Base-by-base conservation (phyloP, 1,140 invertebrate genomes). In the Doryteuthis pealeii region DNA sequence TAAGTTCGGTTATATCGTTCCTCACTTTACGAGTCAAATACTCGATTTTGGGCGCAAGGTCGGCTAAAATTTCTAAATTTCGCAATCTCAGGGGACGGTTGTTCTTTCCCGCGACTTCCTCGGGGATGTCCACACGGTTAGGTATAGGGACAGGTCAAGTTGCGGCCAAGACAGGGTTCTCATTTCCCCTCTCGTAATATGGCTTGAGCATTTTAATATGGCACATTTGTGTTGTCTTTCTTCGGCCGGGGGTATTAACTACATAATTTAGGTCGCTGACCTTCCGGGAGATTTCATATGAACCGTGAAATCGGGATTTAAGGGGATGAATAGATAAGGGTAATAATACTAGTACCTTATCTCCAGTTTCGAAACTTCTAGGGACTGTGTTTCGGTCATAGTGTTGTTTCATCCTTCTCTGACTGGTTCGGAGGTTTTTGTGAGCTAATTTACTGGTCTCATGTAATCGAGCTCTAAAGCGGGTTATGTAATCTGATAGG, bases 221-320 rank as follows among this genome's bases (percentile, higher is more conserved):
- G n/a, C n/a, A n/a, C n/a, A n/a, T n/a, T n/a, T n/a, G n/a, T n/a
- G n/a, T n/a, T 49, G 10, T 49, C 22, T 78, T n/a, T 65, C 35
- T 43, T 77, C 74, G 18, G 28, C 66, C 68, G 71, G 45, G 77
- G 26, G 75, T 80, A 31, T 73, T 65, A 0, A 77, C 28, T 14
- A 79, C 66, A 74, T 79, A 79, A 74, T 77, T 68, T 28, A 70
- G 1, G 28, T 77, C 74, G 70, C 54, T 58, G 26, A 18, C 26
- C 5, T 15, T n/a, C 18, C 18, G 18, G 4, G 18, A 4, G 26
- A 1, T 28, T 4, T 58, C 18, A 18, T 4, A 1, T 5, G 26
- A 18, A 58, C 54, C 18, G 18, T 58, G 54, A 18, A 58, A 28
- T 58, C 18, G 5, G 54, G 26, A 0, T n/a, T 58, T n/a, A 4